Evolutionary conservation across 2,888 invertebrate genomes (phyloP).

Genomic region (Orchestes rusci): DNA sequence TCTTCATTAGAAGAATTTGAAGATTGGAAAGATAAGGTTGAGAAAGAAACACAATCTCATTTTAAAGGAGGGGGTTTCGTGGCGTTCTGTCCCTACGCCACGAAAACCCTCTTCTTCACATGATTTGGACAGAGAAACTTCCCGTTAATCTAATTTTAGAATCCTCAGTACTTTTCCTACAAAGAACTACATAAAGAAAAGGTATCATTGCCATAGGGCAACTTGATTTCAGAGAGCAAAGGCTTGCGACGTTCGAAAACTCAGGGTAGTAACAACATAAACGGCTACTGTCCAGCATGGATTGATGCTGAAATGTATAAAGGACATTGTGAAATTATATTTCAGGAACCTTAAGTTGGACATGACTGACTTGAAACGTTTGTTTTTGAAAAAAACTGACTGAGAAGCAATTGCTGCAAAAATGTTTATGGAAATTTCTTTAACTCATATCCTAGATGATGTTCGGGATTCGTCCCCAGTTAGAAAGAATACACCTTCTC

Average conservation of each 20-base stretch:
- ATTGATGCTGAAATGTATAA: not conserved
- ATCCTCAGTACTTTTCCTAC: too few relatives aligned
- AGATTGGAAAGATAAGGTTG: too few relatives aligned
- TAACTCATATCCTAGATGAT: constrained; percentile 22
- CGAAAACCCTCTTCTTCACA: too few relatives aligned
- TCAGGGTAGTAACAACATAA: constrained; percentile 12
- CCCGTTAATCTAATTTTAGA: too few relatives aligned
- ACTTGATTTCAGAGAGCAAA: not conserved
- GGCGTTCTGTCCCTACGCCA: too few relatives aligned
- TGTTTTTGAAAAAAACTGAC: constrained; percentile 5
- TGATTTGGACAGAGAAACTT: too few relatives aligned
- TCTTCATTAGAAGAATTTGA: too few relatives aligned
- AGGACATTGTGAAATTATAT: constrained; percentile 2
- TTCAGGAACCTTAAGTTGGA: constrained; percentile 7
- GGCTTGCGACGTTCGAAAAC: constrained; percentile 6
- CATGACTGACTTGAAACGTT: constrained; percentile 18
- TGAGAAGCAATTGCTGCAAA: constrained; percentile 3
- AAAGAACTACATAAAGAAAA: too few relatives aligned
- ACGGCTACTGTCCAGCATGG: constrained; percentile 12
- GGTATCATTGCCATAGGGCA: too few relatives aligned
- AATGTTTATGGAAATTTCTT: constrained; percentile 19
- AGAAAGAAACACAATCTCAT: too few relatives aligned
- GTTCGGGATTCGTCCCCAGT: constrained; percentile 23
- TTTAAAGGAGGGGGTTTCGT: too few relatives aligned
- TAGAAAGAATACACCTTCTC: too few relatives aligned